phyloP scores from a whole-genome alignment of 53 echinoderm and acorn worm species.

The Holothuria leucospilota region DNA sequence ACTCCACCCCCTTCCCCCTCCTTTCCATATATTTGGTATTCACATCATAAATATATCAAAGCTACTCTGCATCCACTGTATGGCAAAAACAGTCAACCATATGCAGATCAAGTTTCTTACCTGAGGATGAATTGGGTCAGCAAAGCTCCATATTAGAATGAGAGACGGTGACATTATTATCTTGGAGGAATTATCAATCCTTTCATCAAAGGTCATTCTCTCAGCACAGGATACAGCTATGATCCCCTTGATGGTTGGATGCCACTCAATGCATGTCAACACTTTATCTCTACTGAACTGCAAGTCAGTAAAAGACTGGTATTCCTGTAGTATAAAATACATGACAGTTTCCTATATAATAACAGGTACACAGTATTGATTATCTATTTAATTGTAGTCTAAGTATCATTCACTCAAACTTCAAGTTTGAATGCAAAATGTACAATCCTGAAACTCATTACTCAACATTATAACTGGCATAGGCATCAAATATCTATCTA shows the following conservation, averaged over 20 bases:
- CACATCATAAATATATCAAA: neutral
- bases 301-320: slow-evolving; percentile 98
- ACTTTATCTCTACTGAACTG: slow-evolving; percentile 97
- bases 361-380: too few species aligned
- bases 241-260: slow-evolving; percentile 90
- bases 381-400: too few species aligned
- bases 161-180: slow-evolving; percentile 97
- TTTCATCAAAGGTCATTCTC: slow-evolving; percentile 91
- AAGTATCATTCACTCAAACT: too few species aligned
- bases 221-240: slow-evolving; percentile 96
- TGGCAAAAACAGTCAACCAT: neutral
- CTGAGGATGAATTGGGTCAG: slow-evolving; percentile 98
- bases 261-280: slow-evolving; percentile 94
- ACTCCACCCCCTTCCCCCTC: too few species aligned
- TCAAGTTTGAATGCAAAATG: too few species aligned
- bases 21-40: too few species aligned
- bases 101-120: slow-evolving; percentile 39
- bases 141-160: slow-evolving; percentile 95
- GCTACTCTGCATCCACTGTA: neutral
- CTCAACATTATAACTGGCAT: too few species aligned
- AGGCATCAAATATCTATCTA: too few species aligned
- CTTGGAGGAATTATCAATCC: slow-evolving; percentile 89
- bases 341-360: too few species aligned
- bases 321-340: slow-evolving; percentile 66
- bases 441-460: too few species aligned